A percentile compares a stretch with the other conserved stretches of the same genome.
Conservation (phyloP, 1,140 invertebrate species). For the Zophobas morio region DNA sequence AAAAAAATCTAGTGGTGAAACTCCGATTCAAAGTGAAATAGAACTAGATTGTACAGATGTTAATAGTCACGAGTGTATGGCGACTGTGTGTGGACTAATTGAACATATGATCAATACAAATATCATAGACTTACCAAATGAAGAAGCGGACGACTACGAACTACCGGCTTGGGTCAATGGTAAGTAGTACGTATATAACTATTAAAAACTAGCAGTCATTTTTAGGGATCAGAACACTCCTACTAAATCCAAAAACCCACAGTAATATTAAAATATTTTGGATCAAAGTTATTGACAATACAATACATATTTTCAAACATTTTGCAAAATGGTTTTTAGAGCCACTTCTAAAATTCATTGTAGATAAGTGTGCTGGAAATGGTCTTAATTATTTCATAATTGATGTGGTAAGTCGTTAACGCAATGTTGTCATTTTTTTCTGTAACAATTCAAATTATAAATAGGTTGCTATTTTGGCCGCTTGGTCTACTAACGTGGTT, state of each 20-base stretch:
- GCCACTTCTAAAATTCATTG: conserved; percentile 71
- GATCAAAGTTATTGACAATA: conserved; percentile 75
- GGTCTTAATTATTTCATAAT: conserved; percentile 61
- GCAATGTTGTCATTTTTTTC: too few species aligned
- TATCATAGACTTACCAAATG: conserved; percentile 58
- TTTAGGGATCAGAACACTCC: conserved; percentile 67
- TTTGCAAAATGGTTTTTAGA: conserved; percentile 72
- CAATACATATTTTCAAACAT: conserved; percentile 71
- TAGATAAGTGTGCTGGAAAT: conserved; percentile 65
- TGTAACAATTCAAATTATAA: too few species aligned
- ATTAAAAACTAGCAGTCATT: background rate
- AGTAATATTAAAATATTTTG: conserved; percentile 76
- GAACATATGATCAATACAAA: conserved; percentile 66
- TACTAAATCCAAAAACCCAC: conserved; percentile 64
- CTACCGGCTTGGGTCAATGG: conserved; percentile 71
- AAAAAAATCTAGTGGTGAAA: conserved; percentile 38
- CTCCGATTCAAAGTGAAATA: conserved; percentile 57
- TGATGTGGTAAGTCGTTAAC: conserved; percentile 61
- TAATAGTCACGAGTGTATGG: conserved; percentile 81
- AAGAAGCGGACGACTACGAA: conserved; percentile 47
- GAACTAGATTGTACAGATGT: conserved; percentile 74
- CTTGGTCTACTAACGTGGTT: conserved; percentile 51
- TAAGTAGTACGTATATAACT: conserved; percentile 10
- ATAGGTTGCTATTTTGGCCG: conserved; percentile 58
- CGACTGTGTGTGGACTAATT: conserved; percentile 69